Evolutionary conservation across 2,888 invertebrate genomes (phyloP), one percentile per base, ranked within the genome.

Genomic region (Hydriomena furcata): DNA sequence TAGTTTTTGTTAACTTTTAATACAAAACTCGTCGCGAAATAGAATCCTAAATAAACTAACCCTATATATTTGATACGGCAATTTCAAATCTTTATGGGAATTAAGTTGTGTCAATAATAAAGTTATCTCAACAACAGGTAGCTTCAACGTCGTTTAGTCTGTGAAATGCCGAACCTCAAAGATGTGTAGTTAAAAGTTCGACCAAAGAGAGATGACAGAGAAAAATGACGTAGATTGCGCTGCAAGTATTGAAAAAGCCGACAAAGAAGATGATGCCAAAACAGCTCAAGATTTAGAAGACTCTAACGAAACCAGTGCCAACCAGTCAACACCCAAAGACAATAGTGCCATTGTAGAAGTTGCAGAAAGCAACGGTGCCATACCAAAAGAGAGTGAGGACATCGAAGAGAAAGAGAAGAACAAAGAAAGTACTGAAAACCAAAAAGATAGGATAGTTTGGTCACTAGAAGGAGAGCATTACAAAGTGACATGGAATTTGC

Each of bases 401-500:
- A 34, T 13, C 5, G 30, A 17, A 11, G 24, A 41, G 6, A 24
- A 20, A 20, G 21, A 35, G 20, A 41, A n/a, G n/a, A n/a, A n/a
- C n/a, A n/a, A 7, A 28, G 11, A 25, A 30, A 28, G 24, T 53
- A 61, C 42, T 34, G 59, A 56, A 52, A 49, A 52, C 27, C 52
- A 60, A 46, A 63, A 55, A 57, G 59, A 65, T 12, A 58, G 52
- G 37, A 67, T 87, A 51, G 74, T 71, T 53, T 91, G 91, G 84
- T 85, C 79, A 7, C 72, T 83, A 47, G 83, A 91, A 57, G 84
- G 82, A 28, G 79, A 61, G 57, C 79, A 85, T 58, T 79, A 79
- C 51, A 78, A 73, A 52, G 71, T 88, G 55, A 79, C 83, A 61
- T 93, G 92, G 92, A 80, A 73, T 46, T 67, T 92, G 32, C 78